Percentiles rank a stretch among this genome's conserved stretches.
phyloP scores from a whole-genome alignment of 2,113 vertebrate genomes.

The Strix uralensis region DNA sequence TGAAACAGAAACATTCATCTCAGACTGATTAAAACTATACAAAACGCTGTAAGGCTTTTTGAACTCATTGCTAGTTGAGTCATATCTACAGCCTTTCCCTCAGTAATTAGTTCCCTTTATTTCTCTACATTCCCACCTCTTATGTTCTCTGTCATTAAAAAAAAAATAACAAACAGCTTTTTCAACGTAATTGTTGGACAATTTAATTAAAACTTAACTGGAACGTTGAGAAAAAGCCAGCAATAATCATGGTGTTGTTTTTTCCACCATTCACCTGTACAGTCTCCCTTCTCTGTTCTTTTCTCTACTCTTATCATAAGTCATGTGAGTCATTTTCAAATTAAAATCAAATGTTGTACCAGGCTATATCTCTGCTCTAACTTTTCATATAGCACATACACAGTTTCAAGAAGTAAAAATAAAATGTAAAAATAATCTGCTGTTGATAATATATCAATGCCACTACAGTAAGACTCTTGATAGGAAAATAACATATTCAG shows the following conservation, averaged over 20 bases:
- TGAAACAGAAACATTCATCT: conserved; percentile 27
- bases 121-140: not conserved
- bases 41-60: not conserved
- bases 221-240: not conserved
- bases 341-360: not conserved
- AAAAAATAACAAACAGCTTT: not conserved
- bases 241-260: not conserved
- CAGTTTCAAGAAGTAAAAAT: not conserved
- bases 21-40: not conserved
- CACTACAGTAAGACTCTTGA: not conserved
- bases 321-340: not conserved
- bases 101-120: conserved; percentile 17
- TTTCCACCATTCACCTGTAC: not conserved
- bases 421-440: not conserved
- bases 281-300: not conserved
- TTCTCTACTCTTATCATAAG: not conserved
- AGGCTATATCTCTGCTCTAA: not conserved
- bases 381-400: not conserved
- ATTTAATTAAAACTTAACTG: not conserved
- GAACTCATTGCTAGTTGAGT: not conserved
- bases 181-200: not conserved
- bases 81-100: conserved; percentile 2
- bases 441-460: not conserved
- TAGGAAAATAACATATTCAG: not conserved
- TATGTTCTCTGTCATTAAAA: not conserved